Evolutionary conservation across 2,113 vertebrate species (phyloP).

Genomic region (Podiceps cristatus): DNA sequence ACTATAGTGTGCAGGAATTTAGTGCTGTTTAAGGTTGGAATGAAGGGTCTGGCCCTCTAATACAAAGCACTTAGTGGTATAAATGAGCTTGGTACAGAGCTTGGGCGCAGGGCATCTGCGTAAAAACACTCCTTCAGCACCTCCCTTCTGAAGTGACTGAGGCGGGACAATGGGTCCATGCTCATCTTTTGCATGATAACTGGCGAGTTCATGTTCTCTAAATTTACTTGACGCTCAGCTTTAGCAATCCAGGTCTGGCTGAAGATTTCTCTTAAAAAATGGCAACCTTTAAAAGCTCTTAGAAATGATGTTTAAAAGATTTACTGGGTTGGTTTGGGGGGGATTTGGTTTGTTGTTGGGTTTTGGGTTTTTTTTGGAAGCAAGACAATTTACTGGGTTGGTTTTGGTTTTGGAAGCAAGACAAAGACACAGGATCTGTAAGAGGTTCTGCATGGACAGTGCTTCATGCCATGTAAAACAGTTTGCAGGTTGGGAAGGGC

Average conservation of each 20-base stretch:
- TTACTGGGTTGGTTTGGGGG: neutral
- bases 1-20: fast-evolving
- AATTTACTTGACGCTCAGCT: neutral
- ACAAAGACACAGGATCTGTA: neutral
- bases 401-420: neutral
- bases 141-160: neutral
- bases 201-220: neutral
- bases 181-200: fast-evolving
- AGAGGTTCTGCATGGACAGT: neutral
- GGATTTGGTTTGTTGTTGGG: too few relatives aligned
- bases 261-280: neutral
- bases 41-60: neutral
- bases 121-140: neutral
- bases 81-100: neutral
- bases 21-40: neutral
- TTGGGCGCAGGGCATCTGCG: neutral
- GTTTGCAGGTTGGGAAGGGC: neutral
- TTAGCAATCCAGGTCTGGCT: neutral
- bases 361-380: neutral
- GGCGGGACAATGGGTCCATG: fast-evolving
- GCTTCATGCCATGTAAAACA: neutral
- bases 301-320: neutral
- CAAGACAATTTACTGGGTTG: neutral
- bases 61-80: neutral
- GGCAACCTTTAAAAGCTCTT: neutral